phyloP scores from a whole-genome alignment of 2,113 vertebrate species.

The Planiliza haematocheilus region DNA sequence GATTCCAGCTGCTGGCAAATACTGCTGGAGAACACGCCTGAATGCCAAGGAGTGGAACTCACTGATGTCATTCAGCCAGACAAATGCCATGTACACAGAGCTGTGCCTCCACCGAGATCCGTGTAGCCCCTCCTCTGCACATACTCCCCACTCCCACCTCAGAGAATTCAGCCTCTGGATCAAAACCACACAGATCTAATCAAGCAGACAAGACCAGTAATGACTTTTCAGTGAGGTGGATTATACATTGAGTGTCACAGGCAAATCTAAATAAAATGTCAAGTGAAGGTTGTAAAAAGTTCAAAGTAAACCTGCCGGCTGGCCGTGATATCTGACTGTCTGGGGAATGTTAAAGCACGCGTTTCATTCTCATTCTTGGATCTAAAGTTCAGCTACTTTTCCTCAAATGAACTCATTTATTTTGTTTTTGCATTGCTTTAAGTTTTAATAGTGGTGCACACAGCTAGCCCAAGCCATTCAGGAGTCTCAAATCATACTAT shows the following conservation, averaged over 20 bases:
- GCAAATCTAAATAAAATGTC: constrained; percentile 57
- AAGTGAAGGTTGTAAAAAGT: constrained; percentile 26
- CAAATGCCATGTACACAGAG: constrained; percentile 83
- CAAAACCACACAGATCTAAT: constrained; percentile 84
- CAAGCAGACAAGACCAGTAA: constrained; percentile 84
- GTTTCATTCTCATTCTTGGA: not conserved
- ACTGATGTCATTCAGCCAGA: constrained; percentile 77
- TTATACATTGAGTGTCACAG: constrained; percentile 81
- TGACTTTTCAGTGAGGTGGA: constrained; percentile 86
- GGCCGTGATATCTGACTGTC: not conserved
- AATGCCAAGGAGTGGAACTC: constrained; percentile 64
- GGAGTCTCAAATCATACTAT: no score
- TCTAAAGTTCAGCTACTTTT: no score
- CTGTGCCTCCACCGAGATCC: constrained; percentile 66
- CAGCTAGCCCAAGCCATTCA: no score
- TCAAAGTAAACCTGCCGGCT: constrained; percentile 33
- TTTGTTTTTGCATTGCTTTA: no score
- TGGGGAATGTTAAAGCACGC: not conserved
- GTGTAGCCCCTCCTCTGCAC: constrained; percentile 74
- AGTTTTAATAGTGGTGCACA: no score
- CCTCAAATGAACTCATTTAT: no score
- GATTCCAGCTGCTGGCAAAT: constrained; percentile 4
- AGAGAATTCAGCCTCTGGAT: constrained; percentile 83
- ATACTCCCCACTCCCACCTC: constrained; percentile 75
- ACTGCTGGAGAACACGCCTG: constrained; percentile 22